A percentile compares a stretch with the other conserved stretches of the same genome.
These are phyloP conservation scores for Drosophila takahashii DNA, from an alignment of 1,140 invertebrate species.

Conservation along the genomic window DNA sequence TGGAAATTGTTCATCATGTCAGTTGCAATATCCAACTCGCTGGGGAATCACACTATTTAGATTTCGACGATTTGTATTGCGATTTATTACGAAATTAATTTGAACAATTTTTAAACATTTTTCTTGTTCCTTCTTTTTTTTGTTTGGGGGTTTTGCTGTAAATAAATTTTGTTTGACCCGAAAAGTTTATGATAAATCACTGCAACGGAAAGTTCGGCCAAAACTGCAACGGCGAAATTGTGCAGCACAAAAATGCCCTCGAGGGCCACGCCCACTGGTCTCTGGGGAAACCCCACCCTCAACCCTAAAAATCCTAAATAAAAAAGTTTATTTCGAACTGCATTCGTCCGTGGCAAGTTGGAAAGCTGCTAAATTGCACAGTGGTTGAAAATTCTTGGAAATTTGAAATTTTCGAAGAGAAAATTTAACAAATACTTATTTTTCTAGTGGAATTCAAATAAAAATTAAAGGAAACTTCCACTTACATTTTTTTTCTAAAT, in stretches of 20 bases:
- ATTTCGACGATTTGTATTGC: slow-evolving; percentile 8
- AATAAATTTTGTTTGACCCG: slow-evolving; percentile 49
- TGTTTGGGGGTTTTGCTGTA: slow-evolving; percentile 3
- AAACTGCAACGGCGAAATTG: slow-evolving; percentile 32
- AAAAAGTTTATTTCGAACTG: slow-evolving; percentile 47
- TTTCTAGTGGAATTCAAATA: no score
- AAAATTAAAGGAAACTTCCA: no score
- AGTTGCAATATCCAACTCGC: background rate
- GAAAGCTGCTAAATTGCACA: slow-evolving; percentile 51
- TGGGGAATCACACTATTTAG: background rate
- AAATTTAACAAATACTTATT: no score
- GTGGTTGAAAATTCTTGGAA: slow-evolving; percentile 13
- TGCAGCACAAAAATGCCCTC: slow-evolving; percentile 25
- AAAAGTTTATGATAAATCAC: slow-evolving; percentile 62
- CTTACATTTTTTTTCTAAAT: no score
- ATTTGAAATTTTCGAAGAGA: background rate
- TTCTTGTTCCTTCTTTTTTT: background rate
- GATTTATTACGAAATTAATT: slow-evolving; percentile 45
- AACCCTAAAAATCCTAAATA: slow-evolving; percentile 32
- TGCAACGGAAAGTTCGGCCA: slow-evolving; percentile 53
- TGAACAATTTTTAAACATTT: slow-evolving; percentile 22
- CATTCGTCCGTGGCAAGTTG: slow-evolving; percentile 44
- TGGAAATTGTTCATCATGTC: slow-evolving; percentile 10
- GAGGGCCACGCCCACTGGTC: slow-evolving; percentile 33
- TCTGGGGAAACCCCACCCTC: background rate